A percentile compares a stretch with the other conserved stretches of the same genome.
These are phyloP conservation scores for Agriopis leucophaearia DNA, from an alignment of 2,888 invertebrate species.

Conservation along the genomic window DNA sequence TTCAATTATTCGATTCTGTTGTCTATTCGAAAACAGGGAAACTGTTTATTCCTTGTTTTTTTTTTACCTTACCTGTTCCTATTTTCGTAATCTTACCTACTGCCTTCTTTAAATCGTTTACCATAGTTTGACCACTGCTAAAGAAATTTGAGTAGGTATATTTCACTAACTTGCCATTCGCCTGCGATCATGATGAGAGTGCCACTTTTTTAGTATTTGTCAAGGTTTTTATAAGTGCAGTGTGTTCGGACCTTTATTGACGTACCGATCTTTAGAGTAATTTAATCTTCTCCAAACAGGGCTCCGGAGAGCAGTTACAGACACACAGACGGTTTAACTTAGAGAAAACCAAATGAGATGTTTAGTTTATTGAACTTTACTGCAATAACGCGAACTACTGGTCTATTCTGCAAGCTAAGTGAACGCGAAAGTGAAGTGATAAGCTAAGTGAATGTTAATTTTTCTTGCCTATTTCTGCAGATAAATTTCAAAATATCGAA, in stretches of 20 bases:
- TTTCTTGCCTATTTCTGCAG: no score
- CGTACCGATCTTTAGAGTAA: constrained; percentile 66
- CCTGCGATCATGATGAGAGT: not conserved
- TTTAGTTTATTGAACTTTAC: not conserved
- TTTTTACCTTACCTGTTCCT: no score
- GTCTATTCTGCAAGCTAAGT: no score
- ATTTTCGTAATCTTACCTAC: no score
- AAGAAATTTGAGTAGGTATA: not conserved
- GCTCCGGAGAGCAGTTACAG: constrained; percentile 46
- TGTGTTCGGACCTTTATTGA: constrained; percentile 44
- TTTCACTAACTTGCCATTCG: constrained; percentile 2
- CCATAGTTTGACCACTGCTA: not conserved
- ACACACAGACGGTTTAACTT: constrained; percentile 14
- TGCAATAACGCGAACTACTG: not conserved
- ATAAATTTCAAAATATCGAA: no score
- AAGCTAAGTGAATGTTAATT: no score
- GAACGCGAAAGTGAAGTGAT: no score
- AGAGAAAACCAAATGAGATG: not conserved
- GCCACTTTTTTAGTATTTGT: not conserved
- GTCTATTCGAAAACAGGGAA: no score
- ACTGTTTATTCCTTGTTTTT: no score
- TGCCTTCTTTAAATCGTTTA: no score
- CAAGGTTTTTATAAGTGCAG: constrained; percentile 27
- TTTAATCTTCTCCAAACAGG: constrained; percentile 70
- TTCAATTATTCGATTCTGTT: constrained; percentile 4